Conservation (phyloP, 2,797 vertebrate genomes). For the Chelonia mydas region DNA sequence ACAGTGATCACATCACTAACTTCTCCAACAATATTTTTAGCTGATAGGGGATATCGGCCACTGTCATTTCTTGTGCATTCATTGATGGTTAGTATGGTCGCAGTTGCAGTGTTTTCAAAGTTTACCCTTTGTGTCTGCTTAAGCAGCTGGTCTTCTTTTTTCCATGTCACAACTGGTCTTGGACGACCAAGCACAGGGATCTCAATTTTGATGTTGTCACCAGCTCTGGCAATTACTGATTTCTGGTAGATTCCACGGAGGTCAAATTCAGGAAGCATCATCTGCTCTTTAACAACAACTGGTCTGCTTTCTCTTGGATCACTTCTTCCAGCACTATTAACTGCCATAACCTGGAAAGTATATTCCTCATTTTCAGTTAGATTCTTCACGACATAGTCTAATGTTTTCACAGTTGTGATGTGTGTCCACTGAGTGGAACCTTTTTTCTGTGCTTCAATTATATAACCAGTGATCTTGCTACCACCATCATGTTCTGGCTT, state of each 20-base stretch:
- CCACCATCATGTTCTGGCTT: conserved; percentile 97
- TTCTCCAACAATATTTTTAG: conserved; percentile 94
- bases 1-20: conserved; percentile 91
- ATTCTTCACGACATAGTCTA: conserved; percentile 93
- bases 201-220: conserved; percentile 97
- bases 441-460: conserved; percentile 96
- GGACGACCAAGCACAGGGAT: conserved; percentile 96
- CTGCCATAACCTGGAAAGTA: conserved; percentile 96
- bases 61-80: conserved; percentile 93
- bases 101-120: conserved; percentile 90
- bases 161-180: conserved; percentile 94
- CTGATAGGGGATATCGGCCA: conserved; percentile 91
- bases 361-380: conserved; percentile 98
- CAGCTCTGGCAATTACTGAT: conserved; percentile 93
- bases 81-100: conserved; percentile 90
- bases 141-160: conserved; percentile 89
- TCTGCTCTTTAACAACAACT: conserved; percentile 92
- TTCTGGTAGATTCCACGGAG: conserved; percentile 94
- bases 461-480: conserved; percentile 96
- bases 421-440: conserved; percentile 96
- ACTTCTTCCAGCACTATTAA: conserved; percentile 95
- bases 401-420: conserved; percentile 90
- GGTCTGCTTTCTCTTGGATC: conserved; percentile 92
- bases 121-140: conserved; percentile 93
- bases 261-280: conserved; percentile 93